phyloP scores from a whole-genome alignment of 2,113 vertebrate species.

The Pseudolaguvia tuberculata region DNA sequence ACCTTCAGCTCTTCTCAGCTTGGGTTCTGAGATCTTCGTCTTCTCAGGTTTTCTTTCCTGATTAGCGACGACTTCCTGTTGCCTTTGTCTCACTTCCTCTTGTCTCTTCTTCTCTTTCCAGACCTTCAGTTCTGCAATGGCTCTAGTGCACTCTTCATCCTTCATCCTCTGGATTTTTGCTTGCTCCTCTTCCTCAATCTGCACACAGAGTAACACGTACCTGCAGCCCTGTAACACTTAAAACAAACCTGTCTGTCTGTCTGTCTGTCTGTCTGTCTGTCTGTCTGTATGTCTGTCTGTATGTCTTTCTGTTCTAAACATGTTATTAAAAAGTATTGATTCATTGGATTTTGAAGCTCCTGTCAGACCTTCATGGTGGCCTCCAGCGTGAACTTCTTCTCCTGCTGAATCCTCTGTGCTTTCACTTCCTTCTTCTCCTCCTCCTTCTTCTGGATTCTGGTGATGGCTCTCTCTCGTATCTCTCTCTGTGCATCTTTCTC shows the following conservation, averaged over 20 bases:
- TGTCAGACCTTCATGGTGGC: constrained; percentile 81
- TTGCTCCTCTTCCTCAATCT: constrained; percentile 86
- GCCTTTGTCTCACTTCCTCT: constrained; percentile 44
- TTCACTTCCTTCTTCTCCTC: constrained; percentile 66
- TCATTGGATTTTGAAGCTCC: too few relatives aligned
- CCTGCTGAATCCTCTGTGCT: constrained; percentile 65
- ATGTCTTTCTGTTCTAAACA: not conserved
- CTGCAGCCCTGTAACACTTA: not conserved
- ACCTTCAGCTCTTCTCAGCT: constrained; percentile 14
- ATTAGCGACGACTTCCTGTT: constrained; percentile 42
- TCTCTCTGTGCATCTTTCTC: constrained; percentile 71
- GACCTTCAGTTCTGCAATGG: constrained; percentile 72
- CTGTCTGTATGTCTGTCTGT: too few relatives aligned
- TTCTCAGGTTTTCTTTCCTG: constrained; percentile 28
- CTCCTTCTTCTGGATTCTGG: constrained; percentile 74
- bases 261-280: too few relatives aligned
- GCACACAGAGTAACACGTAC: constrained; percentile 49
- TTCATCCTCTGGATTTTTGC: constrained; percentile 79
- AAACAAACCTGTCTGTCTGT: too few relatives aligned
- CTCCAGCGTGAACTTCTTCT: constrained; percentile 78
- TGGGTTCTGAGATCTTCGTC: constrained; percentile 42
- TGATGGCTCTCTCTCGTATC: constrained; percentile 75
- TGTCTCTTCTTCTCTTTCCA: constrained; percentile 72
- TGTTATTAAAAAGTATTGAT: not conserved
- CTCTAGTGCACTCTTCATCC: constrained; percentile 72